Base-by-base conservation (phyloP, 2,888 invertebrate genomes). In the Ommatoiulus sabulosus region DNA sequence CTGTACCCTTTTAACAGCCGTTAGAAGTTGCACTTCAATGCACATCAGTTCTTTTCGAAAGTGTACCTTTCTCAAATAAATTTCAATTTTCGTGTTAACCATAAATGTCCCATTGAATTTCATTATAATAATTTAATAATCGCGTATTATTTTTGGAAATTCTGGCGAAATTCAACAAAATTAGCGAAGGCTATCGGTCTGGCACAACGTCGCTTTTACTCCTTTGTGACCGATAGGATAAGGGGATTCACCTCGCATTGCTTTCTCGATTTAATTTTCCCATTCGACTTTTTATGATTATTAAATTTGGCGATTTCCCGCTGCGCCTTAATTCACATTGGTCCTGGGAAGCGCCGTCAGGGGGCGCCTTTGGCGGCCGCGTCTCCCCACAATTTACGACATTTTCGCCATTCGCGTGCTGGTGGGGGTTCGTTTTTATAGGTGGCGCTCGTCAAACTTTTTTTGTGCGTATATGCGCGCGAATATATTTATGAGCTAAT, bases 361-460 rank as follows among this genome's bases (percentile, higher is more conserved):
- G 72, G 72, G 72, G 20, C 72, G 24, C 72, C 72, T 20, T 63
- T n/a, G 63, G 63, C 63, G 63, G 63, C 63, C 5, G n/a, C 24
- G 6, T 72, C 72, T 72, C 72, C 72, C 72, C 8, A 20, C 72
- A 72, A 72, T 72, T 72, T 72, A 72, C 8, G 72, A 72, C 72
- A 72, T 24, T 72, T 72, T 63, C 24, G 72, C 10, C 72, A 24
- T 72, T 72, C 72, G 20, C 6, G 6, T 72, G 20, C 72, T 24
- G 72, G 72, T 72, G 72, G 72, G 72, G 72, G n/a, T 72, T 24
- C 72, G 20, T 72, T 72, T 72, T 72, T 72, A 72, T 72, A 72
- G 72, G 72, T 72, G 72, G 20, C 72, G 72, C 72, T 24, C 72
- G 24, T 72, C 72, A 72, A 72, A 72, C 72, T 72, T 72, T 72